Base-by-base conservation (phyloP, 1,140 invertebrate genomes). In the Heliconius hermathena region DNA sequence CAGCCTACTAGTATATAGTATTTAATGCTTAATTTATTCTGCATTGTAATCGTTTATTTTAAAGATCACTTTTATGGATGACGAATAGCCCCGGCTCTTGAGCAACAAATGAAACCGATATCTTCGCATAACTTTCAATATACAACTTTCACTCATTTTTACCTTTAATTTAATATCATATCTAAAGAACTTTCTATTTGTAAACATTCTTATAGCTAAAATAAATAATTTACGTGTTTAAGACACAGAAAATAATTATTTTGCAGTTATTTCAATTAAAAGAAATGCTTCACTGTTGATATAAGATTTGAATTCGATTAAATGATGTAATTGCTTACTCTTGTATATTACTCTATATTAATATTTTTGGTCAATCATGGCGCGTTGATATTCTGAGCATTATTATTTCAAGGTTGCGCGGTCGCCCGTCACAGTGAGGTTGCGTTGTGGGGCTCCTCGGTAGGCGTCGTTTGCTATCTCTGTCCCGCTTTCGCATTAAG, bases 321-420 rank as follows among this genome's bases (percentile, higher is more conserved):
- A 29, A 29, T 13, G 9, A 29, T 66, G 9, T 66, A 29, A 66
- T 66, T 66, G 60, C 60, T 26, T 0, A n/a, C n/a, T 78, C 60
- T 60, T 78, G 33, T 49, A 73, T 78, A 74, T 74, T 76, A 71
- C 46, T 79, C 54, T 33, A 76, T 80, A 77, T 80, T 80, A 74
- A 46, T 77, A 77, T 81, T 90, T 91, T 93, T 90, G 90, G 91
- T 93, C 90, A 93, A 88, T 92, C 90, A 93, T 91, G 88, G 90
- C 90, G 88, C 91, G 90, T 92, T 94, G 92, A 92, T 94, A 93
- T 94, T 93, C 93, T 87, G 91, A 91, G 91, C 93, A 94, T 94
- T 94, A 93, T 94, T 93, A 93, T 94, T 94, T 94, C 93, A 94
- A 94, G 93, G 93, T 94, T 94, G 93, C 89, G 87, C 89, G 89